Evolutionary conservation across 2,113 vertebrate species (phyloP), one percentile per base, ranked within the genome.

Genomic region (Otocyon megalotis): DNA sequence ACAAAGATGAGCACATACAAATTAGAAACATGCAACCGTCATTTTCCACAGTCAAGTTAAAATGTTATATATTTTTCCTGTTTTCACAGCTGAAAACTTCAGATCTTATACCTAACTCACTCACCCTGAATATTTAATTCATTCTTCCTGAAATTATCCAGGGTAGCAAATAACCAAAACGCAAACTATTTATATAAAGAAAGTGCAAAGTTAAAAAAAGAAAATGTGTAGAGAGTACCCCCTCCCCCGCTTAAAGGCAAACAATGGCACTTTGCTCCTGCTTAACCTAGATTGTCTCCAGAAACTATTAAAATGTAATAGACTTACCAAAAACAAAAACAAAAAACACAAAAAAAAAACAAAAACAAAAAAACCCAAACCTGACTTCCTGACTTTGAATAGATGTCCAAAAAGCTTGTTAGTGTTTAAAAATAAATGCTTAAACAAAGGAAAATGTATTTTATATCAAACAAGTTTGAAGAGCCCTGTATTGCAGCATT

Each of bases 21-120:
- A 98, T 98, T 97, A 98, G 98, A 99, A 98, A 98, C 98, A 99
- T 98, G 98, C 98, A 99, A 97, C 97, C 94, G 94, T 48, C 74
- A 48, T 96, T 95, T 91, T 97, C 96, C 82, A 98, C 74, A 90
- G 96, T 98, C 95, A 96, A 91, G 56, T 96, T 87, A 84, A 97
- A 97, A 84, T 20, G 74, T 58, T 60, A 15, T 67, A 79, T 63
- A n/a, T 90, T 97, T 97, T 97, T 97, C 94, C 95, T 93, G 83
- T 91, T 96, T 97, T 97, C 8, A 54, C 65, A 98, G 97, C 95
- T 87, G 81, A 96, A 96, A 96, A 98, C 67, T 67, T 94, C 86
- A 97, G 89, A 89, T 67, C 88, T 96, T 96, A 48, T 16, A 89
- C 1, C 65, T 63, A 94, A 92, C 84, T 98, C 65, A 28, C 28